A percentile compares a stretch with the other conserved stretches of the same genome.
These are phyloP conservation scores for Plebejus anna DNA, from an alignment of 2,888 invertebrate genomes.

Conservation along the genomic window DNA sequence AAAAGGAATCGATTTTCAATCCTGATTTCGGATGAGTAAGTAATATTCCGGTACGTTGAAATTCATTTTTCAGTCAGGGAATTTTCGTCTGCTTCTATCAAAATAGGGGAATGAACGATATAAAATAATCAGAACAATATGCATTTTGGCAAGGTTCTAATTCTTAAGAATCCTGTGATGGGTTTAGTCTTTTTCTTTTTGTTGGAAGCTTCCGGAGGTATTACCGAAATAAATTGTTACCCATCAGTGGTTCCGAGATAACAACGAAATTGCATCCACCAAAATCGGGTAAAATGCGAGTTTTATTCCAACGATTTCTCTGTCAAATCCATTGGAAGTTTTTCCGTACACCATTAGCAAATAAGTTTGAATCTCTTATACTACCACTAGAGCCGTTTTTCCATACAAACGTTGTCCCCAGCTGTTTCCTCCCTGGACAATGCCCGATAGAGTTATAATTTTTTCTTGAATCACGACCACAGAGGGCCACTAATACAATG, in stretches of 20 bases:
- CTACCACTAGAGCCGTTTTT: too few species aligned
- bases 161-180: not conserved
- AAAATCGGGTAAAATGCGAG: not conserved
- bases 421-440: too few species aligned
- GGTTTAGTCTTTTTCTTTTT: not conserved
- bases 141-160: not conserved
- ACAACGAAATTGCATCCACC: constrained; percentile 17
- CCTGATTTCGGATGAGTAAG: constrained; percentile 31
- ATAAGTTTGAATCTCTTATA: not conserved
- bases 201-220: not conserved
- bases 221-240: not conserved
- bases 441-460: too few species aligned
- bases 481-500: too few species aligned
- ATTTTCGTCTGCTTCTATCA: not conserved
- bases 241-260: constrained; percentile 7
- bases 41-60: constrained; percentile 30
- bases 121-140: not conserved
- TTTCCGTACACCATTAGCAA: not conserved
- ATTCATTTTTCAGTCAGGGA: not conserved
- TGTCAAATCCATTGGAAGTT: constrained; percentile 3
- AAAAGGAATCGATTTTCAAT: constrained; percentile 41
- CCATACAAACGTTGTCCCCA: too few species aligned
- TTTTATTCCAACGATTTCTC: constrained; percentile 6
- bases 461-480: too few species aligned
- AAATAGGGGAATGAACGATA: not conserved